These are phyloP conservation scores for Sciaenops ocellatus DNA, from an alignment of 2,797 vertebrate genomes.

Conservation along the genomic window DNA sequence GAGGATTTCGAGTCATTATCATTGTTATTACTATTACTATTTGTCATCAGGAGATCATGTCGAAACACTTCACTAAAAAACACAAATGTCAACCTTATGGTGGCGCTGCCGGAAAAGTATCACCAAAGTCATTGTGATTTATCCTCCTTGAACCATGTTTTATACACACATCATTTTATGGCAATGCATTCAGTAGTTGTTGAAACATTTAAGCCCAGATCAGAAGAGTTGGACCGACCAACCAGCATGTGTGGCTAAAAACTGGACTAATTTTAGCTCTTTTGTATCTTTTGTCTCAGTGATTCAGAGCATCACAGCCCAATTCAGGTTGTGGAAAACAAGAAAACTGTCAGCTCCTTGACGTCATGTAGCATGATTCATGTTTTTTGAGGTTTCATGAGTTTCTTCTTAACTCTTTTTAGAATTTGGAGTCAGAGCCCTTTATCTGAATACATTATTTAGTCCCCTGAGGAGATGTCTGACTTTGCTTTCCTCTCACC, in stretches of 20 bases:
- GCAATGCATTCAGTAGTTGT: not conserved
- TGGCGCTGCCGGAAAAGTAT: not conserved
- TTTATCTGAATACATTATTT: slow-evolving; percentile 39
- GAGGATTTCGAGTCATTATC: no score
- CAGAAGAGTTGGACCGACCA: not conserved
- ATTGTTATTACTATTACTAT: no score
- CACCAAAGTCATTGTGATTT: not conserved
- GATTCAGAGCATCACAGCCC: not conserved
- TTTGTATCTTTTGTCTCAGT: not conserved
- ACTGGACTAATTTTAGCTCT: not conserved
- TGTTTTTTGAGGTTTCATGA: not conserved
- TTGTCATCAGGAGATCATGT: no score
- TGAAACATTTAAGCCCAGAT: not conserved
- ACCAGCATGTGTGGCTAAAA: not conserved
- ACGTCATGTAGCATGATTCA: slow-evolving; percentile 16
- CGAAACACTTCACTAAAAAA: not conserved
- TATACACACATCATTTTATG: not conserved
- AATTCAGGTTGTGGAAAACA: not conserved
- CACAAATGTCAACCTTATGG: not conserved
- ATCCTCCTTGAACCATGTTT: not conserved
- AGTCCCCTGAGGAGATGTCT: slow-evolving; percentile 53
- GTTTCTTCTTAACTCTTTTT: slow-evolving; percentile 48
- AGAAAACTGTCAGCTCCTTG: not conserved
- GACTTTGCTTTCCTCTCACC: slow-evolving; percentile 64
- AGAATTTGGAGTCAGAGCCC: slow-evolving; percentile 33